Evolutionary conservation across 2,888 invertebrate species (phyloP), one percentile per base, ranked within the genome.

Genomic region (Agrypnus murinus): DNA sequence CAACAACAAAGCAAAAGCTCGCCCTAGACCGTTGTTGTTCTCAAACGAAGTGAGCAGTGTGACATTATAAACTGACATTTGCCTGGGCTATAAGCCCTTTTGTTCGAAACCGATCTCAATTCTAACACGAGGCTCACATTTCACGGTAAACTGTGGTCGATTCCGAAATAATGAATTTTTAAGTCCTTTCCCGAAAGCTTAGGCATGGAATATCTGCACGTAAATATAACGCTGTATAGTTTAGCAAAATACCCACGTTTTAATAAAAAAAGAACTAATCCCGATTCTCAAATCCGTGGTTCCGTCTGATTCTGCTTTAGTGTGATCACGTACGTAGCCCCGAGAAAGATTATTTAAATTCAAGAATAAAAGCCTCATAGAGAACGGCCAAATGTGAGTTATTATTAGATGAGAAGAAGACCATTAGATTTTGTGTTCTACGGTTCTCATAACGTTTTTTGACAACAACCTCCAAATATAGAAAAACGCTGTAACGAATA

Each of bases 21-120:
- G 64, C 60, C 53, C 69, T 48, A 34, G 14, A 50, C 71, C 55
- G 45, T 60, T 64, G 67, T 74, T 72, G 67, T 71, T 58, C 71
- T 71, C 73, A 72, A 72, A 63, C 69, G 62, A 76, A 76, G 71
- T 76, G 76, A 76, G 76, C 76, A 73, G 72, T 72, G 74, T 72
- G 74, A 75, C 74, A 76, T 73, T 76, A 74, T 71, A 73, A 64
- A 53, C 69, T 76, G 76, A 74, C 76, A 74, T 74, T 74, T 76
- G 65, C 62, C 32, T 36, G 65, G 68, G 32, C 17, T 60, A 50
- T 72, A 67, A 72, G 71, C 71, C 65, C 69, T 69, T 75, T 75
- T 75, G 72, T 74, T 50, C 65, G 63, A 60, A 55, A 71, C 74
- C 69, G 70, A 74, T 67, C 69, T 71, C 69, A 69, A 74, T 73